These are phyloP conservation scores for Diuraphis noxia DNA, from an alignment of 1,140 invertebrate genomes.

Conservation along the genomic window DNA sequence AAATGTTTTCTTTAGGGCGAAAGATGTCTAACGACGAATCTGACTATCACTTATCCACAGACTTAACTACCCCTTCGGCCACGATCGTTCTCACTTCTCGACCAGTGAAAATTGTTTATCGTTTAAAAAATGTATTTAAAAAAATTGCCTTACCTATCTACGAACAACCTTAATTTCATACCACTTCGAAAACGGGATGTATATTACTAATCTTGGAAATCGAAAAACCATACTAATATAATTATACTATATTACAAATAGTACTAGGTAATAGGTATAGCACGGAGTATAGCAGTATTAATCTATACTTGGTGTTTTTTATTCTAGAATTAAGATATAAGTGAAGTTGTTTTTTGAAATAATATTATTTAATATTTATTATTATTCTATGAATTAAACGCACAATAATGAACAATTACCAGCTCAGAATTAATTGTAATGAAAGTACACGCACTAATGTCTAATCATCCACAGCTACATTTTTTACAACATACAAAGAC, in stretches of 20 bases:
- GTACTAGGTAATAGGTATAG: too few relatives aligned
- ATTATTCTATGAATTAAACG: background rate
- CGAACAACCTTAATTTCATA: background rate
- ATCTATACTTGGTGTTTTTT: background rate
- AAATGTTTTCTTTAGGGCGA: too few relatives aligned
- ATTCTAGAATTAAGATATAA: background rate
- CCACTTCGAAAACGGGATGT: background rate
- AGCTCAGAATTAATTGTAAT: background rate
- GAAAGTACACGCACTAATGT: background rate
- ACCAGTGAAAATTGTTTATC: too few relatives aligned
- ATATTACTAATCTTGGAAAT: background rate
- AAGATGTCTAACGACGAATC: too few relatives aligned
- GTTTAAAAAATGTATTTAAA: background rate
- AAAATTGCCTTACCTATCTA: background rate
- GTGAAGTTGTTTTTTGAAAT: background rate
- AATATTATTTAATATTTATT: background rate
- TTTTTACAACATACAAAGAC: background rate
- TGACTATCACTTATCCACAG: too few relatives aligned
- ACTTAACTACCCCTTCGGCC: too few relatives aligned
- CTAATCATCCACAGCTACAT: background rate
- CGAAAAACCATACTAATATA: background rate
- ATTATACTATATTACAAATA: background rate
- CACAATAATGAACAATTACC: background rate
- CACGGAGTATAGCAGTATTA: too few relatives aligned
- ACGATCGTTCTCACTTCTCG: too few relatives aligned